Evolutionary conservation across 2,797 vertebrate species (phyloP).

Genomic region (Amblyraja radiata): DNA sequence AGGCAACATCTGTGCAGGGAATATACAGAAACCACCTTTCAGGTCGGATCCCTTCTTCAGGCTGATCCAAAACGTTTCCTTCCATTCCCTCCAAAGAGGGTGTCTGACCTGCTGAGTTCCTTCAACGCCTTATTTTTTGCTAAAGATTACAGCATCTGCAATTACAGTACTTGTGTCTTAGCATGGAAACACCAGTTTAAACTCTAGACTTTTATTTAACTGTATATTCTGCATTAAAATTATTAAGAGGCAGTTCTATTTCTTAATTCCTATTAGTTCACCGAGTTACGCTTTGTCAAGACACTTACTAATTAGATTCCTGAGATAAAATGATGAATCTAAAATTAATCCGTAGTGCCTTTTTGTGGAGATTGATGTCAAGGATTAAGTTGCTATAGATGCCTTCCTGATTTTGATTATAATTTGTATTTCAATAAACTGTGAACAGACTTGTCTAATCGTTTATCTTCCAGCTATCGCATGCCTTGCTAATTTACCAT

Average conservation of each 20-base stretch:
- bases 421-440: not conserved
- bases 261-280: not conserved
- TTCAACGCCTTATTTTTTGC: too few species aligned
- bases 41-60: too few species aligned
- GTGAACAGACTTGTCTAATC: not conserved
- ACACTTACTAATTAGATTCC: not conserved
- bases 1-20: too few species aligned
- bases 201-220: not conserved
- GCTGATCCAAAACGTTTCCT: too few species aligned
- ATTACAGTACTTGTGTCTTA: not conserved
- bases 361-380: not conserved
- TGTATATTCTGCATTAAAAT: not conserved
- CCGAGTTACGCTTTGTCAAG: not conserved
- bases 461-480: not conserved
- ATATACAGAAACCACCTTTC: too few species aligned
- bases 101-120: too few species aligned
- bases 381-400: not conserved
- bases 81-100: too few species aligned
- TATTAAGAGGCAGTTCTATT: not conserved
- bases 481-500: not conserved
- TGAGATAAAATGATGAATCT: not conserved
- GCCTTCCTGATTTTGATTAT: not conserved
- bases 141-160: too few species aligned
- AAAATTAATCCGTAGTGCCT: not conserved
- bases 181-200: not conserved